Evolutionary conservation across 35 echinoderm and acorn worm species (phyloP).

Genomic region (Apostichopus californicus): DNA sequence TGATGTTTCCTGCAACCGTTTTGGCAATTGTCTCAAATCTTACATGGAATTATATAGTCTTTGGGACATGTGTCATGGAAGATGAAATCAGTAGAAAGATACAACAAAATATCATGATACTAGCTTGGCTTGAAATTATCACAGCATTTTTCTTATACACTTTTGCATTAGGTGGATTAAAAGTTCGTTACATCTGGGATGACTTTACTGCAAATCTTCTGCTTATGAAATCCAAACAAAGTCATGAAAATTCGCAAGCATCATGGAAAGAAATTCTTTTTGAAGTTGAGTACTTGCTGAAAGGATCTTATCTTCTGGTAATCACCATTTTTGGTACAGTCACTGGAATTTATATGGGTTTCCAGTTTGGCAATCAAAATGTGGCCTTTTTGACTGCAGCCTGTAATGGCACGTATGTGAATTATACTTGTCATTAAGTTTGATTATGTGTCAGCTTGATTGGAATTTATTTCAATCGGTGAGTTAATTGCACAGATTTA

Average conservation of each 20-base stretch:
- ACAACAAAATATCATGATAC: not conserved
- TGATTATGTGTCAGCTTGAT: not conserved
- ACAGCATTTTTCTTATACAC: not conserved
- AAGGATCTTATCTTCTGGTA: not conserved
- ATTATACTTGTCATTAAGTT: not conserved
- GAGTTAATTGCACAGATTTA: no score
- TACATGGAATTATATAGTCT: not conserved
- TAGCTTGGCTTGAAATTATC: not conserved
- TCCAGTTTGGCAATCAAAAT: not conserved
- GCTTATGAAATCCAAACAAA: not conserved
- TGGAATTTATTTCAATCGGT: no score
- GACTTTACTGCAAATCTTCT: not conserved
- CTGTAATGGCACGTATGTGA: not conserved
- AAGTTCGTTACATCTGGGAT: not conserved
- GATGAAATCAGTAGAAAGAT: not conserved
- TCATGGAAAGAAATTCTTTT: not conserved
- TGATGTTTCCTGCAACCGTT: not conserved
- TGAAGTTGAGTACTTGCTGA: not conserved
- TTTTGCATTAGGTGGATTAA: not conserved
- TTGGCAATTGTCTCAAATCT: not conserved
- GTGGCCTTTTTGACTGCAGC: constrained; percentile 1
- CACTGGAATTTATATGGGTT: constrained; percentile 4
- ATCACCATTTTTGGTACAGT: constrained; percentile 5
- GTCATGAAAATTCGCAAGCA: not conserved
- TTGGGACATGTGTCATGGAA: constrained; percentile 7